These are phyloP conservation scores for Chromoteleia sp. DNA, from an alignment of 2,888 invertebrate species.

Conservation along the genomic window DNA sequence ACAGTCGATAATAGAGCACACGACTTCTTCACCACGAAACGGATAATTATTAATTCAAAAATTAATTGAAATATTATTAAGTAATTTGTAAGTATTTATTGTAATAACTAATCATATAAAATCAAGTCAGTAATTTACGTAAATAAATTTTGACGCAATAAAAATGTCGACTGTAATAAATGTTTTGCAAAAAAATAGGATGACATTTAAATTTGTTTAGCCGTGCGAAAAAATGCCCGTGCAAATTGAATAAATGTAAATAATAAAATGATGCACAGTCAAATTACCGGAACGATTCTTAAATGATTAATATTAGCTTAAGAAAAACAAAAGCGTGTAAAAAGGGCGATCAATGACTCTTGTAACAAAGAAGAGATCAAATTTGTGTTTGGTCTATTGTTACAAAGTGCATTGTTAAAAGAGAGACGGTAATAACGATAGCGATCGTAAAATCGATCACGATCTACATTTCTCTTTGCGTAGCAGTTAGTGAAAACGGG, in stretches of 20 bases:
- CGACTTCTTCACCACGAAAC: neutral
- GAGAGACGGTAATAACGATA: slow-evolving; percentile 45
- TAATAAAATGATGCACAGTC: neutral
- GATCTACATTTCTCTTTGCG: slow-evolving; percentile 77
- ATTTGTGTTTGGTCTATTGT: slow-evolving; percentile 32
- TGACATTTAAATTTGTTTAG: too few species aligned
- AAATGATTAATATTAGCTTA: neutral
- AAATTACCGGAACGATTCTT: neutral
- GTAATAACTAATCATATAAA: too few species aligned
- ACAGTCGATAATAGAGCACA: slow-evolving; percentile 6
- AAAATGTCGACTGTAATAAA: too few species aligned
- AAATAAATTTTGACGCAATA: too few species aligned
- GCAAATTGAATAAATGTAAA: neutral
- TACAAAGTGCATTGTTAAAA: slow-evolving; percentile 25
- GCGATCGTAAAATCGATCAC: slow-evolving; percentile 68
- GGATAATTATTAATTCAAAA: neutral
- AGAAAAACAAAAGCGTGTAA: neutral
- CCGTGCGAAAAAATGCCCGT: too few species aligned
- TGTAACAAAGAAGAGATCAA: slow-evolving; percentile 2
- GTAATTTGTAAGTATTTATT: too few species aligned
- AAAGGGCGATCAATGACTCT: slow-evolving; percentile 20
- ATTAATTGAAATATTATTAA: neutral
- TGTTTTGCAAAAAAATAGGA: too few species aligned
- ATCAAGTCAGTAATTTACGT: too few species aligned
- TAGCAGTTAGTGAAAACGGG: slow-evolving; percentile 75